Base-by-base conservation (phyloP, 1,140 invertebrate genomes). In the Diorhabda carinulata region DNA sequence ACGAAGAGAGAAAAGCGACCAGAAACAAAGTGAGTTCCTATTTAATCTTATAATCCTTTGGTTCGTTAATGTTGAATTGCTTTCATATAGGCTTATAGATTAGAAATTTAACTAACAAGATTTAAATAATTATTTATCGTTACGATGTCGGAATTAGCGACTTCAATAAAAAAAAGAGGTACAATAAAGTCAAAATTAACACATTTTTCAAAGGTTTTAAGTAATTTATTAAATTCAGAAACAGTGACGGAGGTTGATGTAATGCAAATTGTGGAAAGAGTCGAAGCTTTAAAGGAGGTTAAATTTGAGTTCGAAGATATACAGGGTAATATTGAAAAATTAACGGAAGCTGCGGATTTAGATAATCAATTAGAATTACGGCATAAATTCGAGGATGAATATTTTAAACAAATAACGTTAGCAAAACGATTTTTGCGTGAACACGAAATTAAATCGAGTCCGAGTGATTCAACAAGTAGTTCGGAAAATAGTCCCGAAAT, bases 101-200 rank as follows among this genome's bases (percentile, higher is more conserved):
- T 5, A 5, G 8, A 5, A 52, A 5, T 5, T 8, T 5, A 5
- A 5, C 5, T 52, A 5, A 52, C 5, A 8, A 5, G 5, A 52
- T 5, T 1, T 1, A 52, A 5, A 52, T 8, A 8, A 5, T 52
- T 8, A 52, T 8, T 52, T 52, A 52, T 8, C 1, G 1, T 2
- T 52, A 5, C 1, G 1, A 52, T 52, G 45, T 5, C 45, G 45
- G 45, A 47, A 4, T 47, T 47, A 47, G 45, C 45, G 4, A 5
- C 45, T 8, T 47, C 4, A 4, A 47, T 5, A 47, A 61, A 43
- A 9, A 61, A 64, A 64, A 61, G 67, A 63, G 45, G 61, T 59
- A 41, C 61, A 10, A 43, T 68, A 57, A 69, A 64, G 57, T 40
- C 67, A 58, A 69, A 69, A 41, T 45, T 69, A 58, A 69, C 67